Evolutionary conservation across 1,140 invertebrate genomes (phyloP).

Genomic region (Eriosoma lanigerum): DNA sequence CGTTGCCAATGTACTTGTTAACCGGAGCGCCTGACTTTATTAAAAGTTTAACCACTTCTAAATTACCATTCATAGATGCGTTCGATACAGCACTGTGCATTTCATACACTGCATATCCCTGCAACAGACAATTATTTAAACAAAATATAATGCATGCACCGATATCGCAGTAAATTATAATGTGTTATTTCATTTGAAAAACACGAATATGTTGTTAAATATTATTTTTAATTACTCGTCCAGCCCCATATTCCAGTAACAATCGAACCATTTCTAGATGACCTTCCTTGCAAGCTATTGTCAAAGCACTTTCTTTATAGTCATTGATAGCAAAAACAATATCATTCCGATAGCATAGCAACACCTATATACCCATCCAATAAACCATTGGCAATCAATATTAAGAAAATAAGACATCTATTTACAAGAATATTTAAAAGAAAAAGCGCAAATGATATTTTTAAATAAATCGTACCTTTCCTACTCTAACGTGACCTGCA

Average conservation of each 20-base stretch:
- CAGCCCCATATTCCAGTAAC: slow-evolving; percentile 88
- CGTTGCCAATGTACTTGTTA: slow-evolving; percentile 99
- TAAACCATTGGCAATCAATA: slow-evolving; percentile 55
- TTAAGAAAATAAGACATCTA: no score
- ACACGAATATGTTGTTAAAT: no score
- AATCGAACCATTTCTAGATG: slow-evolving; percentile 97
- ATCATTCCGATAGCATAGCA: slow-evolving; percentile 88
- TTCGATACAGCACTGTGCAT: slow-evolving; percentile 99
- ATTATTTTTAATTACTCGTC: slow-evolving; percentile 64
- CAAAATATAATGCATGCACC: not conserved
- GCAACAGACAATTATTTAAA: slow-evolving; percentile 9
- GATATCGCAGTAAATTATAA: not conserved
- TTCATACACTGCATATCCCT: slow-evolving; percentile 97
- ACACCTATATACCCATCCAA: slow-evolving; percentile 65
- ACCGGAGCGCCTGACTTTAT: slow-evolving; percentile 97
- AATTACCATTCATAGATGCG: slow-evolving; percentile 98
- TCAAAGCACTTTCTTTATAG: slow-evolving; percentile 94
- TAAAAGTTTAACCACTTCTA: slow-evolving; percentile 85
- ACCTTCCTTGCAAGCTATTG: slow-evolving; percentile 96
- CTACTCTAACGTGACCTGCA: slow-evolving; percentile 92
- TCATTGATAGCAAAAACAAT: slow-evolving; percentile 99
- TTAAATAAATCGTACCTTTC: slow-evolving; percentile 64
- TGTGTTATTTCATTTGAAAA: not conserved
- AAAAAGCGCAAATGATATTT: slow-evolving; percentile 53
- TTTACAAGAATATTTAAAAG: no score